Percentiles rank a stretch among this genome's conserved stretches.
Conservation (phyloP, 2,797 vertebrate genomes). For the Rhyacichthys aspro region DNA sequence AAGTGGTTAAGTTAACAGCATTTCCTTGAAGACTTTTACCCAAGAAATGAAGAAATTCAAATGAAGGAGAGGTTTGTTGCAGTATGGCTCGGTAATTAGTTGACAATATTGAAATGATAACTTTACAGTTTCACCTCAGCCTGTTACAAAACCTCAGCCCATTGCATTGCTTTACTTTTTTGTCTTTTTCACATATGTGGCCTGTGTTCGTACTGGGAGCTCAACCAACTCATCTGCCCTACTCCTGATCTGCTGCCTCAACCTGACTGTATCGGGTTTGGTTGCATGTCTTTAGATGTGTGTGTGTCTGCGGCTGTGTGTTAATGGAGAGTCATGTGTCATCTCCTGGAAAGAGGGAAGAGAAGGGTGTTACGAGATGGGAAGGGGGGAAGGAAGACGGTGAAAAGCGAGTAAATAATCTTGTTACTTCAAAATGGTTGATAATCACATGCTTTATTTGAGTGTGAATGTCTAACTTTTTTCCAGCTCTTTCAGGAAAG, state of each 20-base stretch:
- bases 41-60: no score
- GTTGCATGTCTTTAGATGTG: slow-evolving; percentile 41
- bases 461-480: neutral
- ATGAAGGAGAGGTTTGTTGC: no score
- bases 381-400: slow-evolving; percentile 5
- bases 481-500: slow-evolving; percentile 47
- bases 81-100: no score
- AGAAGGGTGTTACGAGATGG: slow-evolving; percentile 6
- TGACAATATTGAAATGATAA: neutral
- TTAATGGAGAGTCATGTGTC: slow-evolving; percentile 67
- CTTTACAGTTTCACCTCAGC: slow-evolving; percentile 4
- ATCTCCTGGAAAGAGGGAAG: slow-evolving; percentile 57
- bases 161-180: slow-evolving; percentile 4
- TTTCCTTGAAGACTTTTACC: no score
- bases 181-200: slow-evolving; percentile 18
- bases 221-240: slow-evolving; percentile 57
- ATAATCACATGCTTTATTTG: neutral
- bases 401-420: slow-evolving; percentile 10
- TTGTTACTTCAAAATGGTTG: neutral
- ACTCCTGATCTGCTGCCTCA: slow-evolving; percentile 61
- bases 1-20: no score
- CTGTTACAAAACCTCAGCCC: slow-evolving; percentile 16
- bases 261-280: slow-evolving; percentile 69
- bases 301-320: slow-evolving; percentile 21
- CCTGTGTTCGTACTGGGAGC: slow-evolving; percentile 50